Evolutionary conservation across 2,113 vertebrate genomes (phyloP).

Genomic region (Ranitomeya variabilis): DNA sequence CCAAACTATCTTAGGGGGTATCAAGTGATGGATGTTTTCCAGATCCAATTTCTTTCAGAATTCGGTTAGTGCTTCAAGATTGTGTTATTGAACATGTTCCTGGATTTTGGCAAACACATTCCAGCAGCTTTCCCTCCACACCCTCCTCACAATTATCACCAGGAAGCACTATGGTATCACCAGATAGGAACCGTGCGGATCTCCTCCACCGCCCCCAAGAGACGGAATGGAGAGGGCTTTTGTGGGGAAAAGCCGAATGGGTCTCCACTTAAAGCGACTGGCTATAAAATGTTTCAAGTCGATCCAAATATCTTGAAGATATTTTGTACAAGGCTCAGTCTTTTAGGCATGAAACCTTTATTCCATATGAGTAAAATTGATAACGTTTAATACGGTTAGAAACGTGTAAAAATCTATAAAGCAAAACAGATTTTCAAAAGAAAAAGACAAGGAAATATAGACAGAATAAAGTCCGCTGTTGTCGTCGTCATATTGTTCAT

Average conservation of each 20-base stretch:
- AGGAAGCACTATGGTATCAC: neutral
- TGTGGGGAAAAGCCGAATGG: neutral
- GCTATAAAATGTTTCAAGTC: neutral
- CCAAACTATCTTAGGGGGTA: constrained; percentile 62
- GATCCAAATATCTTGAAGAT: neutral
- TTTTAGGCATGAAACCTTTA: neutral
- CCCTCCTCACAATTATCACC: constrained; percentile 46
- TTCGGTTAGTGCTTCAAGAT: constrained; percentile 70
- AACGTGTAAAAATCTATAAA: neutral
- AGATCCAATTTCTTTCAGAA: constrained; percentile 70
- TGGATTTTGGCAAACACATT: constrained; percentile 64
- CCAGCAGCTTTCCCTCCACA: constrained; percentile 62
- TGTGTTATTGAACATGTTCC: constrained; percentile 70
- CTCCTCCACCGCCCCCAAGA: neutral
- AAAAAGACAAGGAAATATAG: neutral
- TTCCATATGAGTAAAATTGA: neutral
- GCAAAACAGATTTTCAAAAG: neutral
- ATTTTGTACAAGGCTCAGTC: neutral
- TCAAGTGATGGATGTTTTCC: constrained; percentile 69
- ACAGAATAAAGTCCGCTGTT: neutral
- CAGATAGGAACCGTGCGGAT: neutral
- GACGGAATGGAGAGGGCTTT: constrained; percentile 12
- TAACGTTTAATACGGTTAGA: neutral
- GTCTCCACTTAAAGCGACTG: neutral
- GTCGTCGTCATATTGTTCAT: too few species aligned